These are phyloP conservation scores for Amphiprion clarkii DNA, from an alignment of 2,797 vertebrate genomes.

Conservation along the genomic window DNA sequence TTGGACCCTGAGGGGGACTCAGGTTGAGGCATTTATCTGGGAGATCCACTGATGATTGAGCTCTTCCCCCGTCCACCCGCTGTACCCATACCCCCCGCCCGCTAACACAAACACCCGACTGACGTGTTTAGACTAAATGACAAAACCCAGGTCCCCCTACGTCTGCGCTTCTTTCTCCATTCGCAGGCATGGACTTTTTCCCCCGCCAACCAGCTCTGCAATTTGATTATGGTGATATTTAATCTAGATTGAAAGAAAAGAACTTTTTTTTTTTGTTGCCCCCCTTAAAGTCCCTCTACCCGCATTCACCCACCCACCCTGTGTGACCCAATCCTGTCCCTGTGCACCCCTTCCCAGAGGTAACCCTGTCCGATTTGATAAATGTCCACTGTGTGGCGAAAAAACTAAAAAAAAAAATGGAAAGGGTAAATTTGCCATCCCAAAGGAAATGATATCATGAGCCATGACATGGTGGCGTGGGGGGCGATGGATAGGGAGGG, in stretches of 20 bases:
- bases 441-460: conserved; percentile 87
- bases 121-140: conserved; percentile 87
- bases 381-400: conserved; percentile 80
- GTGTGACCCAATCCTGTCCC: conserved; percentile 80
- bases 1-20: conserved; percentile 75
- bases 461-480: conserved; percentile 76
- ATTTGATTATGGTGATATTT: conserved; percentile 86
- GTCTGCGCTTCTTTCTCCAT: conserved; percentile 74
- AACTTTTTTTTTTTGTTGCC: conserved; percentile 43
- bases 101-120: conserved; percentile 85
- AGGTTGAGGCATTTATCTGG: conserved; percentile 84
- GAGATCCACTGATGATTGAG: conserved; percentile 80
- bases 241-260: conserved; percentile 87
- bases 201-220: conserved; percentile 71
- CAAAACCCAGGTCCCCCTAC: conserved; percentile 82
- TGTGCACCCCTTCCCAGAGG: conserved; percentile 72
- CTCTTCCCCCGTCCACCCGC: conserved; percentile 71
- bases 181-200: conserved; percentile 77
- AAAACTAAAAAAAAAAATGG: conserved; percentile 75
- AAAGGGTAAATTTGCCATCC: conserved; percentile 81
- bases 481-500: conserved; percentile 50
- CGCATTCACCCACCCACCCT: conserved; percentile 71
- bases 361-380: conserved; percentile 83
- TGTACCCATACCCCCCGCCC: conserved; percentile 67
- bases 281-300: conserved; percentile 51